A percentile compares a stretch with the other conserved stretches of the same genome.
phyloP scores from a whole-genome alignment of 2,888 invertebrate species.

The Junonia oenone region DNA sequence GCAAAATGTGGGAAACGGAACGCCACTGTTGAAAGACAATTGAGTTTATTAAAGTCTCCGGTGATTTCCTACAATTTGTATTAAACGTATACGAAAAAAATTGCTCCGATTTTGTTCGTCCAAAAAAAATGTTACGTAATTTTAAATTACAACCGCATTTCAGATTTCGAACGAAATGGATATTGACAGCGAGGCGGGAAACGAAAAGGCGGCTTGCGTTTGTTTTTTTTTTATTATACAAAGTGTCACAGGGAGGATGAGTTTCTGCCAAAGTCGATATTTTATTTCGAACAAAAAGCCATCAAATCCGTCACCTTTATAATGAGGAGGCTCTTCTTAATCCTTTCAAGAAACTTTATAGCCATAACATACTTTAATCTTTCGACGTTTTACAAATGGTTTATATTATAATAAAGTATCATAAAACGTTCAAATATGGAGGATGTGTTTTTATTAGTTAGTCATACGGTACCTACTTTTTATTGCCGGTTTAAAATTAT shows the following conservation, averaged over 20 bases:
- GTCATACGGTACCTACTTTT: conserved; percentile 10
- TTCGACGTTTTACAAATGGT: conserved; percentile 24
- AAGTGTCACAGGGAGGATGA: conserved; percentile 44
- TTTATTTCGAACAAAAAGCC: conserved; percentile 29
- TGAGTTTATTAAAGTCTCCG: conserved; percentile 8
- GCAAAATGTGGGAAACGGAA: conserved; percentile 30
- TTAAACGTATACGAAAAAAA: not conserved
- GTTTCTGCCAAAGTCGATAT: conserved; percentile 44
- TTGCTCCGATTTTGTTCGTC: not conserved
- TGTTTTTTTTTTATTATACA: conserved; percentile 48
- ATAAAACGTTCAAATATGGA: conserved; percentile 19
- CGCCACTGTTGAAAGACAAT: conserved; percentile 19
- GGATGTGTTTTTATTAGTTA: conserved; percentile 13
- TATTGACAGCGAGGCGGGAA: conserved; percentile 59
- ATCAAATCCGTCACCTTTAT: conserved; percentile 24
- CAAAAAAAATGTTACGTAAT: conserved; percentile 3
- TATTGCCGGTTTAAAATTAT: conserved; percentile 1
- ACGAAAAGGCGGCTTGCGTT: conserved; percentile 50
- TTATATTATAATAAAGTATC: conserved; percentile 13
- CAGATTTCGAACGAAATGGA: conserved; percentile 34
- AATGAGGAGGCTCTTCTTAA: conserved; percentile 19
- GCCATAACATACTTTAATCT: conserved; percentile 20
- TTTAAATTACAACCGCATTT: conserved; percentile 11
- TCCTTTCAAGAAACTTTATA: conserved; percentile 23
- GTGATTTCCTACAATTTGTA: not conserved